Conservation (phyloP, 2,888 invertebrate genomes). For the Pristionchus arcanus region DNA sequence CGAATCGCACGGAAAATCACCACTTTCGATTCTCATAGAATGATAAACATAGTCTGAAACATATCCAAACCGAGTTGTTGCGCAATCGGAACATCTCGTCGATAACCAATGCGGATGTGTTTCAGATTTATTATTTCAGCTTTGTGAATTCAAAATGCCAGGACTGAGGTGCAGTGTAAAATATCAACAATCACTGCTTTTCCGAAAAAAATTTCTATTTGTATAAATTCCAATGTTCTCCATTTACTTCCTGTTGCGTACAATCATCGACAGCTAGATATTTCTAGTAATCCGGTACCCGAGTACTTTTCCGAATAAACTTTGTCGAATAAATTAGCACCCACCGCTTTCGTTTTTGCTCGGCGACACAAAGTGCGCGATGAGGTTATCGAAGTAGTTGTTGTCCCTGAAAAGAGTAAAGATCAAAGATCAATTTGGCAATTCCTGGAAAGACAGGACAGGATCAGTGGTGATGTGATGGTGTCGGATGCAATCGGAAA, state of each 20-base stretch:
- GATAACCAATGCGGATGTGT: neutral
- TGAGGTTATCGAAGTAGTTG: constrained; percentile 74
- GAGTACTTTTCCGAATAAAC: neutral
- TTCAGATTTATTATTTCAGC: neutral
- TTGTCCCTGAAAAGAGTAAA: constrained; percentile 65
- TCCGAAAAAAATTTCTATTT: no score
- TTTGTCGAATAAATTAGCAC: constrained; percentile 3
- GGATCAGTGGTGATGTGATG: neutral
- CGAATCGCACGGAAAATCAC: neutral
- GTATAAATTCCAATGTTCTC: no score
- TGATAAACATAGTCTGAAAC: neutral
- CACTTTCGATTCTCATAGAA: neutral
- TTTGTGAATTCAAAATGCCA: neutral
- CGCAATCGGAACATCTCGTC: no score
- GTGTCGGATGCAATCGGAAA: neutral
- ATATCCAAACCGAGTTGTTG: no score
- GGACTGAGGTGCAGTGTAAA: no score
- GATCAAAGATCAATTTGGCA: neutral
- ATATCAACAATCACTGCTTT: no score
- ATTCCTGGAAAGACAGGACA: neutral
- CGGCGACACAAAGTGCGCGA: constrained; percentile 71
- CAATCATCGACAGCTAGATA: neutral
- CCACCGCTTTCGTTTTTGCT: constrained; percentile 70
- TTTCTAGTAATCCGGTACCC: neutral
- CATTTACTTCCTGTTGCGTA: neutral